phyloP scores from a whole-genome alignment of 2,888 invertebrate species.

The Noctua comes region DNA sequence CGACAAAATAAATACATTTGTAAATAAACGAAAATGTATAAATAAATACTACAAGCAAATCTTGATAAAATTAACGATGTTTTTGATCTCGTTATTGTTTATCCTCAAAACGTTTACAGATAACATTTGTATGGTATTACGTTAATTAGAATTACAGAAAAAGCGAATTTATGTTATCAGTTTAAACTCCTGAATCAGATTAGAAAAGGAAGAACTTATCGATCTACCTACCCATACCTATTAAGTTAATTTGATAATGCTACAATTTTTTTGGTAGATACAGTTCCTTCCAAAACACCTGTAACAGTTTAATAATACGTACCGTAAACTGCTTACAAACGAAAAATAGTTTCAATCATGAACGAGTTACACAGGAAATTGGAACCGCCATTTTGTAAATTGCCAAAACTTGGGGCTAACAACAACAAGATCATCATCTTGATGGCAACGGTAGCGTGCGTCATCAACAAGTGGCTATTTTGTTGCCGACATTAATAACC shows the following conservation, averaged over 20 bases:
- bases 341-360: conserved; percentile 30
- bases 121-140: neutral
- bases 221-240: neutral
- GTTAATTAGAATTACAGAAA: neutral
- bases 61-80: neutral
- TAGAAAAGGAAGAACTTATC: neutral
- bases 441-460: conserved; percentile 13
- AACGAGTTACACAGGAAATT: conserved; percentile 33
- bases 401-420: conserved; percentile 7
- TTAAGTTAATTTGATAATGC: neutral
- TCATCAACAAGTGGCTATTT: conserved; percentile 60
- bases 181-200: neutral
- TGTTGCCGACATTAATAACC: conserved; percentile 51
- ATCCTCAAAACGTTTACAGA: neutral
- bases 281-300: neutral
- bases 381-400: conserved; percentile 23
- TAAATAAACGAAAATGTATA: neutral
- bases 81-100: neutral
- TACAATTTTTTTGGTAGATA: neutral
- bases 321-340: conserved; percentile 7
- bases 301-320: neutral
- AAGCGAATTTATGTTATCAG: neutral
- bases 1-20: neutral
- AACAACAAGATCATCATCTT: conserved; percentile 19
- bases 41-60: neutral